phyloP scores from a whole-genome alignment of 1,140 invertebrate species.

The Phenacoccus solenopsis region DNA sequence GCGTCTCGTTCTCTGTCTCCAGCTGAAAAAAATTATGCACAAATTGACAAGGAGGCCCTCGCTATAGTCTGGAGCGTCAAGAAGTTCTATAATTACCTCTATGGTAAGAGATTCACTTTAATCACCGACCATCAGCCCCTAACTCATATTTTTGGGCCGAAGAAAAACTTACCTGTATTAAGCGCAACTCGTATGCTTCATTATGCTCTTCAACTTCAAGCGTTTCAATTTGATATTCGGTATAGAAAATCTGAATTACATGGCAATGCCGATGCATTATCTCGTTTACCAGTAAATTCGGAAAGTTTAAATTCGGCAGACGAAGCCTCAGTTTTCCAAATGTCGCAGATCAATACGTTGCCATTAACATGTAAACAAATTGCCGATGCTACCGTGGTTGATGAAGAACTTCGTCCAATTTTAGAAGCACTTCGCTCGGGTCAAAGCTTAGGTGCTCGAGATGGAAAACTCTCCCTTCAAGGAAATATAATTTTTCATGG shows the following conservation, averaged over 20 bases:
- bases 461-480: background rate
- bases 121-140: slow-evolving; percentile 9
- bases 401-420: background rate
- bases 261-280: slow-evolving; percentile 19
- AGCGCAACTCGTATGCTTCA: slow-evolving; percentile 1
- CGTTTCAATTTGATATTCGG: slow-evolving; percentile 19
- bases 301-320: background rate
- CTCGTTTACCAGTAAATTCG: slow-evolving; percentile 3
- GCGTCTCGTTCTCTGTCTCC: slow-evolving; percentile 33
- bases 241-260: slow-evolving; percentile 1
- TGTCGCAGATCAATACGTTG: background rate
- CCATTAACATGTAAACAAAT: background rate
- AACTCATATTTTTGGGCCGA: slow-evolving; percentile 15
- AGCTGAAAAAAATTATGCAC: slow-evolving; percentile 30
- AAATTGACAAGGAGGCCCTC: slow-evolving; percentile 37
- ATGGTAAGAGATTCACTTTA: slow-evolving; percentile 8
- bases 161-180: slow-evolving; percentile 10
- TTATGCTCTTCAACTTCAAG: slow-evolving; percentile 18
- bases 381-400: background rate
- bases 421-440: background rate
- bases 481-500: background rate
- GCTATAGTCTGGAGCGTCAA: slow-evolving; percentile 33
- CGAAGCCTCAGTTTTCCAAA: background rate
- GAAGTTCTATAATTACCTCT: slow-evolving; percentile 32
- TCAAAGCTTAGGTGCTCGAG: background rate